These are phyloP conservation scores for Porites lutea DNA, from an alignment of 64 coral and sea anemone species.

Conservation along the genomic window DNA sequence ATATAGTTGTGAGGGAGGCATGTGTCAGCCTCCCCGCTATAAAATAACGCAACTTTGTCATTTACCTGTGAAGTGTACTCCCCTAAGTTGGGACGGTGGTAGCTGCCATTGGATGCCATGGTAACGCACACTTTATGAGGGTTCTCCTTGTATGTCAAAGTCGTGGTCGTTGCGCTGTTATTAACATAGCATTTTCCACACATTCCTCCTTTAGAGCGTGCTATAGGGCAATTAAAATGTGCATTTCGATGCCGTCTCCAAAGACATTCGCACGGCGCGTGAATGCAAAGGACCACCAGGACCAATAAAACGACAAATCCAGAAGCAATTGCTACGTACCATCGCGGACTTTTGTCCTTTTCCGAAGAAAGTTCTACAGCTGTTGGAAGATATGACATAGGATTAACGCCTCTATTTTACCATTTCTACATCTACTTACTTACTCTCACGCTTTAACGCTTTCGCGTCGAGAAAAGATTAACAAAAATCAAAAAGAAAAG, in stretches of 20 bases:
- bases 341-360: background rate
- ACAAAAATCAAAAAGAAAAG: too few relatives aligned
- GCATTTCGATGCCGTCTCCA: conserved; percentile 20
- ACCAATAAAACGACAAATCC: background rate
- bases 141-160: background rate
- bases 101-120: background rate
- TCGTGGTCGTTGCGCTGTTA: background rate
- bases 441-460: too few relatives aligned
- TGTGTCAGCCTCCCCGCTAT: too few relatives aligned
- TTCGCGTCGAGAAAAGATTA: too few relatives aligned
- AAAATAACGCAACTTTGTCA: too few relatives aligned
- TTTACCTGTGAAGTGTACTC: background rate
- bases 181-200: conserved; percentile 15
- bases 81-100: background rate
- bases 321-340: background rate
- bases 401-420: too few relatives aligned
- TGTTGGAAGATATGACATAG: background rate
- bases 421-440: too few relatives aligned
- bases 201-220: background rate
- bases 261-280: conserved; percentile 15
- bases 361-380: background rate
- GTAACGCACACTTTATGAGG: background rate
- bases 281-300: conserved; percentile 12
- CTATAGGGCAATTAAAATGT: background rate
- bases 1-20: too few relatives aligned